Evolutionary conservation across 2,888 invertebrate genomes (phyloP).

Genomic region (Hyposoter didymator): DNA sequence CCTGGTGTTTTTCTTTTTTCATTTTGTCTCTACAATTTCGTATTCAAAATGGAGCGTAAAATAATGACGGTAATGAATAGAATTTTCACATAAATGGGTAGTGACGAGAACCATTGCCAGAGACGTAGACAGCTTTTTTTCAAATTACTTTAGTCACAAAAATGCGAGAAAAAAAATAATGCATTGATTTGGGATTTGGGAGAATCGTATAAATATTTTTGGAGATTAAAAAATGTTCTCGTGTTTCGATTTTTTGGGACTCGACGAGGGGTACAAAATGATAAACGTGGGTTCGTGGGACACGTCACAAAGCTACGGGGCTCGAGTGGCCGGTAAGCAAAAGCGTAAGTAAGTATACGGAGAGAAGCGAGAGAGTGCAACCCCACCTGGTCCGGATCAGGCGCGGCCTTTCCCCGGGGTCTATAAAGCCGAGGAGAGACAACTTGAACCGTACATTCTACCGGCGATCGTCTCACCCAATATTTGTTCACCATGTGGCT

Average conservation of each 20-base stretch:
- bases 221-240: background rate
- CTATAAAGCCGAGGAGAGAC: conserved; percentile 82
- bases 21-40: background rate
- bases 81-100: too few species aligned
- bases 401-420: conserved; percentile 83
- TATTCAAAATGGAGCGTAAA: background rate
- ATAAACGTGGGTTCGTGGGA: background rate
- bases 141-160: background rate
- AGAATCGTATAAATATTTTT: background rate
- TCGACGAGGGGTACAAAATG: background rate
- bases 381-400: conserved; percentile 81
- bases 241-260: background rate
- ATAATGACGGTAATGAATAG: background rate
- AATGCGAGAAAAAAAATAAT: background rate
- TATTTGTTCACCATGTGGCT: conserved; percentile 82
- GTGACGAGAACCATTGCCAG: too few species aligned
- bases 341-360: conserved; percentile 9
- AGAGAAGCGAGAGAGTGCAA: conserved; percentile 69
- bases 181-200: background rate
- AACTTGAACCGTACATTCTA: conserved; percentile 81
- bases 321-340: conserved; percentile 13
- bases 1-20: background rate
- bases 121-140: too few species aligned
- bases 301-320: conserved; percentile 10
- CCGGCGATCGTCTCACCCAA: conserved; percentile 79